Conservation (phyloP, 2,797 vertebrate species). For the Sparidentex hasta region DNA sequence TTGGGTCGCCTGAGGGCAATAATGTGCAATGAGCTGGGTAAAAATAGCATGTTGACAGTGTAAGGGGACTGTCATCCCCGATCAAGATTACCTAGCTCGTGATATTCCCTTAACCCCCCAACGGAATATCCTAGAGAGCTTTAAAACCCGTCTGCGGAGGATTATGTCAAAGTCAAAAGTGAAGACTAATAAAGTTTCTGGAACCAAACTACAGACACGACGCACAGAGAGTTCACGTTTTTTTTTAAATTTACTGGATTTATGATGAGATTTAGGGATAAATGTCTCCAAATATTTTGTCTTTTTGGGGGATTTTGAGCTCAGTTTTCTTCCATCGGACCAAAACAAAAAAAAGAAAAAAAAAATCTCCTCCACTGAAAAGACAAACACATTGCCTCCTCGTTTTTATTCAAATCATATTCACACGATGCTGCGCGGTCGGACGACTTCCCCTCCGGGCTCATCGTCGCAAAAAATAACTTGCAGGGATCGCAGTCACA, state of each 20-base stretch:
- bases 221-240: background rate
- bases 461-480: constrained; percentile 5
- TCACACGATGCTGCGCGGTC: constrained; percentile 16
- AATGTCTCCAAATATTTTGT: background rate
- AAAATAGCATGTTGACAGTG: constrained; percentile 77
- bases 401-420: constrained; percentile 30
- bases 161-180: constrained; percentile 50
- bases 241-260: background rate
- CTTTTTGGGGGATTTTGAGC: background rate
- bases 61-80: constrained; percentile 68
- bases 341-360: too few species aligned
- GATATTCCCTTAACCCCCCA: constrained; percentile 68
- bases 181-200: constrained; percentile 19
- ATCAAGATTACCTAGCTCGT: constrained; percentile 69
- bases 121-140: constrained; percentile 66
- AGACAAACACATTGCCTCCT: constrained; percentile 4
- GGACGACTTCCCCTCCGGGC: constrained; percentile 39
- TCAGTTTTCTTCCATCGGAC: fast-evolving
- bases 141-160: constrained; percentile 42
- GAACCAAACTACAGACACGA: background rate
- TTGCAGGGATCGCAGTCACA: constrained; percentile 40
- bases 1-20: constrained; percentile 53
- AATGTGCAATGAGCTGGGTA: constrained; percentile 70
- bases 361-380: too few species aligned
- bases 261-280: background rate